These are phyloP conservation scores for Vultur gryphus DNA, from an alignment of 2,797 vertebrate species.

Conservation along the genomic window DNA sequence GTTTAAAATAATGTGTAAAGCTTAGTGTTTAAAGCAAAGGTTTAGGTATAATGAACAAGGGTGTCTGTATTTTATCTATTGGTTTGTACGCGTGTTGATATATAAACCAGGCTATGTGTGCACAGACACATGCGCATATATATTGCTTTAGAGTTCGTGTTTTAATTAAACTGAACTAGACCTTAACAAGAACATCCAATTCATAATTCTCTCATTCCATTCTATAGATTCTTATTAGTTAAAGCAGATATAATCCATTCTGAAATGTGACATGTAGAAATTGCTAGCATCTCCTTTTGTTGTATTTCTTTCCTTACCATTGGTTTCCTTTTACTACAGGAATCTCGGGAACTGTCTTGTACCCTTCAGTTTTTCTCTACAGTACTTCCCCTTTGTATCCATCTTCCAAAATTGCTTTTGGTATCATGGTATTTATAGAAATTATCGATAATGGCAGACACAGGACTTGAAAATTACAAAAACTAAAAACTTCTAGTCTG, in stretches of 20 bases:
- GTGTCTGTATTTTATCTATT: constrained; percentile 35
- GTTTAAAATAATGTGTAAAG: constrained; percentile 70
- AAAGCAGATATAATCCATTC: constrained; percentile 64
- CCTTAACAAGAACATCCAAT: constrained; percentile 67
- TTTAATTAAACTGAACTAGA: constrained; percentile 77
- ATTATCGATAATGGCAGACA: not conserved
- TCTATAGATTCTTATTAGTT: constrained; percentile 57
- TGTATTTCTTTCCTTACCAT: not conserved
- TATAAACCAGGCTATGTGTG: constrained; percentile 17
- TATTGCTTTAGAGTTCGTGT: constrained; percentile 50
- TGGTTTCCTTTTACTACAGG: not conserved
- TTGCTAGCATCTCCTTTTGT: not conserved
- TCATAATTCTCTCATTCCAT: constrained; percentile 56
- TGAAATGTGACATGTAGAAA: constrained; percentile 20
- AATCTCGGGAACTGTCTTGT: not conserved
- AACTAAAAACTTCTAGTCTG: not conserved
- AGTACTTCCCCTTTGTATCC: not conserved
- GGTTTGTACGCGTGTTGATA: not conserved
- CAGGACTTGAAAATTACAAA: not conserved
- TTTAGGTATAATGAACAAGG: constrained; percentile 55
- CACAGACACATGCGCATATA: constrained; percentile 2
- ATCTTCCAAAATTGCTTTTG: not conserved
- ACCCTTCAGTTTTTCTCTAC: not conserved
- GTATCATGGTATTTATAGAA: not conserved
- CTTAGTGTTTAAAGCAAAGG: constrained; percentile 66